phyloP scores from a whole-genome alignment of 2,888 invertebrate genomes.

The Hermaeophaga mercurialis region DNA sequence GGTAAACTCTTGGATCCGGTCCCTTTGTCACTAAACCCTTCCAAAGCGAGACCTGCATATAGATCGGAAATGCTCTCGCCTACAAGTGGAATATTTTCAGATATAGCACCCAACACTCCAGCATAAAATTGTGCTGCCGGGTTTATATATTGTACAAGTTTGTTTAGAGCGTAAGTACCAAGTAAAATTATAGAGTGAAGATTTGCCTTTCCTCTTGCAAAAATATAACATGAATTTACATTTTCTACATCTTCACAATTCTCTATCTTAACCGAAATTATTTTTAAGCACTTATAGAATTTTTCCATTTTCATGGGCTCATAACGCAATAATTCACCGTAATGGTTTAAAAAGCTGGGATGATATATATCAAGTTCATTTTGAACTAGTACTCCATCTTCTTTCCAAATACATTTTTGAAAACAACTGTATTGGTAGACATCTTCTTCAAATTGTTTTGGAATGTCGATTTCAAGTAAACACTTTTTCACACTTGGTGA shows the following conservation, averaged over 20 bases:
- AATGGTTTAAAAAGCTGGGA: background rate
- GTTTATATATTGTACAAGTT: too few relatives aligned
- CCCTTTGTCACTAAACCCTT: too few relatives aligned
- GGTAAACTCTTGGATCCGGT: too few relatives aligned
- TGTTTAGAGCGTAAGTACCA: too few relatives aligned
- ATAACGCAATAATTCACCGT: background rate
- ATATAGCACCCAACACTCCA: too few relatives aligned
- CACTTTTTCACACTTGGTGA: background rate
- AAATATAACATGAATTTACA: background rate
- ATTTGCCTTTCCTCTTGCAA: background rate
- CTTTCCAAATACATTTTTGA: background rate
- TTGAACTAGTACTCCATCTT: background rate
- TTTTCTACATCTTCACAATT: background rate
- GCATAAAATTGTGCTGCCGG: too few relatives aligned
- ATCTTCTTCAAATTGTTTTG: too few relatives aligned
- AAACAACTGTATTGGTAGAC: background rate
- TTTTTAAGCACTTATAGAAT: background rate
- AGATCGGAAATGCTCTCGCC: too few relatives aligned
- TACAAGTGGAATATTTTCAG: too few relatives aligned
- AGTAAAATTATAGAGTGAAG: too few relatives aligned
- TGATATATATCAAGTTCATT: background rate
- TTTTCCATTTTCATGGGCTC: background rate
- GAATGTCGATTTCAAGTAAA: background rate
- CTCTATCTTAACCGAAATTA: background rate
- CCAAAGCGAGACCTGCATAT: too few relatives aligned